A percentile compares a stretch with the other conserved stretches of the same genome.
These are phyloP conservation scores for Venturia canescens DNA, from an alignment of 1,140 invertebrate species.

Conservation along the genomic window DNA sequence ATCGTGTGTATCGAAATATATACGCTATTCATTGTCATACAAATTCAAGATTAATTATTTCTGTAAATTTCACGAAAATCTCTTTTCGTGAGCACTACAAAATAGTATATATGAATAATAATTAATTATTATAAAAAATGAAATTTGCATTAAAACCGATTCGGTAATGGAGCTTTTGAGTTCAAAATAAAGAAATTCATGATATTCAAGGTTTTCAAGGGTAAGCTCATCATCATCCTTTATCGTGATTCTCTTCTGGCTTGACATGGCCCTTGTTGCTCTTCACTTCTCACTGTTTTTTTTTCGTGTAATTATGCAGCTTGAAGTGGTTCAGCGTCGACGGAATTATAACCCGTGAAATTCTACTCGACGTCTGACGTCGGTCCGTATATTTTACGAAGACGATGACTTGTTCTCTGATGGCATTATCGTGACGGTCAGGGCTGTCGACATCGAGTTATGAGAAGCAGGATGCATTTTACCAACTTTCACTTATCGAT, in stretches of 20 bases:
- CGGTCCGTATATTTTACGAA: not conserved
- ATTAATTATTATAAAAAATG: too few relatives aligned
- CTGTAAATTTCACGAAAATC: too few relatives aligned
- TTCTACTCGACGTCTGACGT: constrained; percentile 18
- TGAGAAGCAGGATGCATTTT: not conserved
- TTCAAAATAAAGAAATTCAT: too few relatives aligned
- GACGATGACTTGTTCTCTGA: constrained; percentile 7
- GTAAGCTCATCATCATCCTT: constrained; percentile 26
- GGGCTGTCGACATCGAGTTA: not conserved
- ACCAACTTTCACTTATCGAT: not conserved
- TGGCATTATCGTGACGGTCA: constrained; percentile 18
- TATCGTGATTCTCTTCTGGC: not conserved
- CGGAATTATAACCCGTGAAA: constrained; percentile 44
- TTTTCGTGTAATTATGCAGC: constrained; percentile 27
- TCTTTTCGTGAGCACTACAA: too few relatives aligned
- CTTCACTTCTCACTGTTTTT: constrained; percentile 7
- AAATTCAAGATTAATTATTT: too few relatives aligned
- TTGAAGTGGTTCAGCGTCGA: not conserved
- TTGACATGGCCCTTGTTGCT: not conserved
- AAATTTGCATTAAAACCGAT: too few relatives aligned
- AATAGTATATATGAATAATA: too few relatives aligned
- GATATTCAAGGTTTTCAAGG: not conserved
- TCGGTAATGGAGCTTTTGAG: too few relatives aligned
- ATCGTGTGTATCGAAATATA: too few relatives aligned
- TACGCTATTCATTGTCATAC: too few relatives aligned